Conservation (phyloP, 2,797 vertebrate genomes). For the Halcyon chelicuti region DNA sequence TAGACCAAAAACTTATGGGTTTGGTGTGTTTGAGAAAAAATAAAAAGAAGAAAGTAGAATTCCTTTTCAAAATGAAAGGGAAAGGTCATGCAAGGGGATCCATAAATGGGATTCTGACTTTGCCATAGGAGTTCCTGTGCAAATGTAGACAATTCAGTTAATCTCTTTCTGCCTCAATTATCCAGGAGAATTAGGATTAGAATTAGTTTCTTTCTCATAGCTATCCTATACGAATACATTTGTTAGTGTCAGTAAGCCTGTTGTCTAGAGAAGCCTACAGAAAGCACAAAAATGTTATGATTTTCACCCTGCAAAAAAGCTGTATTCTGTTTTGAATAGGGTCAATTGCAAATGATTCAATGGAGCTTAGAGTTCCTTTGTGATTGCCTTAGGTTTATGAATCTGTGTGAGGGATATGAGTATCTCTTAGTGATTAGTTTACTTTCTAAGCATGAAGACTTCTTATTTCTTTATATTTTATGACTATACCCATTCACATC, state of each 20-base stretch:
- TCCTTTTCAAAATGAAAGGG: not conserved
- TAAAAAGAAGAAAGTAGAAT: not conserved
- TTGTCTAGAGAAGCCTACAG: not conserved
- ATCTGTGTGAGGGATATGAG: not conserved
- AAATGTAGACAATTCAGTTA: not conserved
- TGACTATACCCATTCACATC: not conserved
- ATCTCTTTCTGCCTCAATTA: not conserved
- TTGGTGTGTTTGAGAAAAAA: not conserved
- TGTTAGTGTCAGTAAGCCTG: not conserved
- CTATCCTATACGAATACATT: not conserved
- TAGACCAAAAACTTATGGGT: not conserved
- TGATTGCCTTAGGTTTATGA: not conserved
- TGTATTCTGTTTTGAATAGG: not conserved
- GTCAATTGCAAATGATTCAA: not conserved
- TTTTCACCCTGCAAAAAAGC: not conserved
- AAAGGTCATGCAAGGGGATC: not conserved
- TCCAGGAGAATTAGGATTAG: not conserved
- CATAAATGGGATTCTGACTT: not conserved
- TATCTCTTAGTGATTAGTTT: not conserved
- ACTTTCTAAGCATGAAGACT: not conserved
- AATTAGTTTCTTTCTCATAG: not conserved
- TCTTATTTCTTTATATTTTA: constrained; percentile 10
- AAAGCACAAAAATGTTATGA: not conserved
- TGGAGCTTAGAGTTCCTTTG: not conserved
- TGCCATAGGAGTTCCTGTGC: not conserved